Base-by-base conservation (phyloP, 2,113 vertebrate species). In the Vulpes ferrilata region DNA sequence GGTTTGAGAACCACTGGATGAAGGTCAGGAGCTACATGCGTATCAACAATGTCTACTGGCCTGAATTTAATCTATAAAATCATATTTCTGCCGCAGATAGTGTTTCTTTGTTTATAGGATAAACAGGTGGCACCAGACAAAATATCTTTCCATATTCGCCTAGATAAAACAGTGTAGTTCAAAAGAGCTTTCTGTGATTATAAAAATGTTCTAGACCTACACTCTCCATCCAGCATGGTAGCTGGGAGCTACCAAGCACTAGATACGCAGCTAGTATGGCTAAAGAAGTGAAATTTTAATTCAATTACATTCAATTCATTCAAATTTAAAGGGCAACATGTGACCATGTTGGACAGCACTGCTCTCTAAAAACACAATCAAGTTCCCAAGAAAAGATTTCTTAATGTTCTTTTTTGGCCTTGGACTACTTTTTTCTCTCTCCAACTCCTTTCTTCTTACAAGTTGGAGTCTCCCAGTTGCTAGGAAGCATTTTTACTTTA, bases 351-450 rank as follows among this genome's bases (percentile, higher is more conserved):
- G 53, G 23, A 79, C 9, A 84, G 12, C 22, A 79, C 3, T 88
- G 27, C 17, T 90, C 51, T 64, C 55, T 57, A 59, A 88, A 93
- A 90, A 67, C 16, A 57, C 19, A 35, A n/a, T 62, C 48, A 53
- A 35, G 20, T 27, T 83, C 71, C 53, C 17, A 65, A 81, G 48
- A 35, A 76, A 60, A 92, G 20, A 23, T 55, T 35, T 90, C 79
- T 92, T 71, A 83, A 93, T 59, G 25, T 73, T 74, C 59, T 57
- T 30, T 91, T 96, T 80, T 43, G 30, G 38, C 51, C 90, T 55
- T 60, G 32, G n/a, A 69, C 10, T 92, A 23, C 89, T 86, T 92
- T 96, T 38, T 96, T 71, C 55, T 73, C 67, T 78, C 2, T 62
- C 20, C 3, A 25, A 35, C 9, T 13, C 69, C 60, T 90, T 48